These are phyloP conservation scores for Drosophila gaucha DNA, from an alignment of 2,888 invertebrate genomes.

Conservation along the genomic window DNA sequence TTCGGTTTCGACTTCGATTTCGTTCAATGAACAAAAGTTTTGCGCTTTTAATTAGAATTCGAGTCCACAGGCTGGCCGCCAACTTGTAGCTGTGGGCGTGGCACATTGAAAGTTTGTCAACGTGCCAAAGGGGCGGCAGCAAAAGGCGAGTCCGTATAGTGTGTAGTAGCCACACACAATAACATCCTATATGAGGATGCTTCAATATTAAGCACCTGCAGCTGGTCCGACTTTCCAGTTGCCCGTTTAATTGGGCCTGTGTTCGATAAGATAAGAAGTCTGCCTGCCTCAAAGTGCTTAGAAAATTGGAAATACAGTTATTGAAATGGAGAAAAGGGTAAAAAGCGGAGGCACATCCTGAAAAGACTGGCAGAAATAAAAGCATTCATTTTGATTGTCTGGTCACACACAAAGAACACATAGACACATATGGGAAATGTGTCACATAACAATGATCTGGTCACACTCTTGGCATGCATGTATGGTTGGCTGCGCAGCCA, in stretches of 20 bases:
- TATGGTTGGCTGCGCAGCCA: background rate
- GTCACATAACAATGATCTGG: slow-evolving; percentile 3
- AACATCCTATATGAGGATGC: slow-evolving; percentile 25
- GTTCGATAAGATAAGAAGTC: slow-evolving; percentile 7
- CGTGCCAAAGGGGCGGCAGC: slow-evolving; percentile 1
- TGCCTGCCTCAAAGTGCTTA: background rate
- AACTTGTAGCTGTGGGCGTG: slow-evolving; percentile 50
- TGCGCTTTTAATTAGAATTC: slow-evolving; percentile 76
- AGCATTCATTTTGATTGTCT: background rate
- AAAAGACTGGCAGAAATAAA: background rate
- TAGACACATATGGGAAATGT: background rate
- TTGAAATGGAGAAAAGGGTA: background rate
- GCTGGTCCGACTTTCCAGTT: slow-evolving; percentile 40
- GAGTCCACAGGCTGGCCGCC: slow-evolving; percentile 54
- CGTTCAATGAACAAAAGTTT: slow-evolving; percentile 64
- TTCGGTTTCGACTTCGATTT: slow-evolving; percentile 56
- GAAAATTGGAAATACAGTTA: slow-evolving; percentile 1
- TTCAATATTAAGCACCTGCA: slow-evolving; percentile 46
- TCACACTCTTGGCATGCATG: slow-evolving; percentile 17
- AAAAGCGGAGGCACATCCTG: background rate
- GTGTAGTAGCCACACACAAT: slow-evolving; percentile 3
- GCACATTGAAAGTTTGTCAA: slow-evolving; percentile 47
- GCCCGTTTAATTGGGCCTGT: slow-evolving; percentile 35
- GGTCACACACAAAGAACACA: background rate
- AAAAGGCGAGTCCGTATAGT: slow-evolving; percentile 7